Evolutionary conservation across 2,888 invertebrate species (phyloP).

Genomic region (Odontocerum albicorne): DNA sequence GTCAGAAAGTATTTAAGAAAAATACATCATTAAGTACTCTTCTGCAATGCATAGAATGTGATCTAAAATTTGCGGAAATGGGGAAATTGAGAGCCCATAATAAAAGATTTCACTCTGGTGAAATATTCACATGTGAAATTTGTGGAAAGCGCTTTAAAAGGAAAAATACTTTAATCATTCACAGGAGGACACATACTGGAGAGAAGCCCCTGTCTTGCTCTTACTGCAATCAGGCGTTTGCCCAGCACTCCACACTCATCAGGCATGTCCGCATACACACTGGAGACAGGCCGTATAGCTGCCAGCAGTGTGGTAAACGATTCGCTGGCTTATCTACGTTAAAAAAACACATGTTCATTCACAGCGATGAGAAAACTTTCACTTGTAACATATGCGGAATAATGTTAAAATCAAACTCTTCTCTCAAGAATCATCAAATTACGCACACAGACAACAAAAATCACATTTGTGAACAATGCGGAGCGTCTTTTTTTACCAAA

Average conservation of each 20-base stretch:
- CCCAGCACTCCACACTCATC: slow-evolving; percentile 45
- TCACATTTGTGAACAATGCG: slow-evolving; percentile 49
- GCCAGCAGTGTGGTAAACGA: slow-evolving; percentile 47
- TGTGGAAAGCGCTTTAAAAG: slow-evolving; percentile 27
- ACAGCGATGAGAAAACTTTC: slow-evolving; percentile 44
- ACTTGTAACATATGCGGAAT: slow-evolving; percentile 26
- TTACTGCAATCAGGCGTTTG: slow-evolving; percentile 42
- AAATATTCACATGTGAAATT: slow-evolving; percentile 21
- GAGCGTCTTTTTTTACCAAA: slow-evolving; percentile 28
- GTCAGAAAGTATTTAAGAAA: not conserved
- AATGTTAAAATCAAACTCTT: slow-evolving; percentile 24
- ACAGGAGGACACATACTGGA: slow-evolving; percentile 29
- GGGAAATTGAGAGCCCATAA: slow-evolving; percentile 20
- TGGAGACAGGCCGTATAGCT: slow-evolving; percentile 50
- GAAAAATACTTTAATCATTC: slow-evolving; percentile 25
- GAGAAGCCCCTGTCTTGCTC: slow-evolving; percentile 41
- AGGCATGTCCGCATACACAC: slow-evolving; percentile 48
- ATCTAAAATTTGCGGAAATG: slow-evolving; percentile 10
- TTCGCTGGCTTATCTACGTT: slow-evolving; percentile 48
- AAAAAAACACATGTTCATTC: slow-evolving; percentile 48
- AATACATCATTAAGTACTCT: not conserved
- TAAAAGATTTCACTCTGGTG: slow-evolving; percentile 19
- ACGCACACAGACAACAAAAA: slow-evolving; percentile 49
- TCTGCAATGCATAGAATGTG: slow-evolving; percentile 20
- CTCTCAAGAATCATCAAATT: slow-evolving; percentile 41